Conservation (phyloP, 2,113 vertebrate species). For the Ceratotherium simum region DNA sequence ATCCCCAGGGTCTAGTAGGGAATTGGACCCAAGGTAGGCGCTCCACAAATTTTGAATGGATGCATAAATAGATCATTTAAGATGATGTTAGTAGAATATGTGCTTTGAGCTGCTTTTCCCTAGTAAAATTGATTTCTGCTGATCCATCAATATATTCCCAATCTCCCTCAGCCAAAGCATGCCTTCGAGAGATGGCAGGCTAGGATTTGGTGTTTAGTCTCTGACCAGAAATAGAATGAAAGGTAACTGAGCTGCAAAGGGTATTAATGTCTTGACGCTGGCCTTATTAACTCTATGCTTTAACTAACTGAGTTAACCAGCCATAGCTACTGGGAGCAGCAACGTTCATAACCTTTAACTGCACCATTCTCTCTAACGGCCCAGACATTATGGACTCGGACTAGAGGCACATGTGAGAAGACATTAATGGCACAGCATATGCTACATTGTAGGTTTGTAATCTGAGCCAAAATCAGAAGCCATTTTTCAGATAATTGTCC, state of each 20-base stretch:
- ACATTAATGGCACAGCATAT: slow-evolving; percentile 15
- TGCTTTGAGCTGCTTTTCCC: not conserved
- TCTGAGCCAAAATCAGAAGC: slow-evolving; percentile 37
- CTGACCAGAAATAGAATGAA: slow-evolving; percentile 16
- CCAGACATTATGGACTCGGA: slow-evolving; percentile 45
- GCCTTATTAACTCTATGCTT: slow-evolving; percentile 35
- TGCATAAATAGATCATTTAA: slow-evolving; percentile 37
- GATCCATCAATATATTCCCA: not conserved
- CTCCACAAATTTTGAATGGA: not conserved
- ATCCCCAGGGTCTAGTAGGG: not conserved
- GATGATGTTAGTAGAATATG: not conserved
- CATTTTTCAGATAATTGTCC: slow-evolving; percentile 2
- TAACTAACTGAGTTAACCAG: slow-evolving; percentile 40
- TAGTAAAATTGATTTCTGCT: slow-evolving; percentile 40
- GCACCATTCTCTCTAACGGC: not conserved
- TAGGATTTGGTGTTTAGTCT: slow-evolving; percentile 8
- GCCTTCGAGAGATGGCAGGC: not conserved
- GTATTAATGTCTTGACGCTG: slow-evolving; percentile 10
- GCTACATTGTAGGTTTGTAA: not conserved
- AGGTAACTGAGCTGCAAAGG: not conserved
- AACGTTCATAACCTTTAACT: slow-evolving; percentile 6
- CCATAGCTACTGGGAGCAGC: not conserved
- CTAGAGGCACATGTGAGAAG: slow-evolving; percentile 7
- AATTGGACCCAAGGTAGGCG: not conserved
- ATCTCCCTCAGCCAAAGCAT: not conserved